Evolutionary conservation across 2,113 vertebrate genomes (phyloP), one percentile per base, ranked within the genome.

Genomic region (Cervus canadensis): DNA sequence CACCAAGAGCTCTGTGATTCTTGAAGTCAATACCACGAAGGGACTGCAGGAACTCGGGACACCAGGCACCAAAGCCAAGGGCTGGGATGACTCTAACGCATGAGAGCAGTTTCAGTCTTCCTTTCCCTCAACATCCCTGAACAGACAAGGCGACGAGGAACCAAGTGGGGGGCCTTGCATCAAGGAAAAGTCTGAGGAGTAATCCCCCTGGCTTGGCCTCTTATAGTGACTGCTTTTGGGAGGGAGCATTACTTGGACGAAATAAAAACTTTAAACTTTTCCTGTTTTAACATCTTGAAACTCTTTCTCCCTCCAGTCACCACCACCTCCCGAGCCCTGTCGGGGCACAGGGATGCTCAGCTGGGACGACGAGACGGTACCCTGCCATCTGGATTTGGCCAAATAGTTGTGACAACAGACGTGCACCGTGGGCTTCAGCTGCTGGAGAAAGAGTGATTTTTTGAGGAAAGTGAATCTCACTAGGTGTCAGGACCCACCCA

Each of bases 391-490:
- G 10, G 40, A 90, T 87, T 45, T 93, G 71, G 57, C 40, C 56
- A 45, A 45, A 62, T 26, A 89, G 64, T 84, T 96, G 25, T 78
- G 76, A 93, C 45, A 84, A 78, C 87, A 36, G 54, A 48, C 10
- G 0, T 5, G 19, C 56, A 67, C 30, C 67, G 4, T 13, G 83
- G 30, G 45, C 52, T 87, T 89, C 62, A 84, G 33, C 83, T 16
- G 79, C 2, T 60, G 74, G 23, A 50, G 43, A 71, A 10, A 11
- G 28, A 76, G 57, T 1, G 1, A 71, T 64, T 45, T 67, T 76
- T 59, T 23, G 54, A 36, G 79, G 74, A 74, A 89, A 81, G 17
- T 16, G 64, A 76, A 43, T 8, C 54, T 57, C 6, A 57, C 16
- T 19, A 62, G 12, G 33, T 28, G 23, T 8, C 87, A 84, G 79